phyloP scores from a whole-genome alignment of 2,888 invertebrate genomes.

The Lasius fuliginosus region DNA sequence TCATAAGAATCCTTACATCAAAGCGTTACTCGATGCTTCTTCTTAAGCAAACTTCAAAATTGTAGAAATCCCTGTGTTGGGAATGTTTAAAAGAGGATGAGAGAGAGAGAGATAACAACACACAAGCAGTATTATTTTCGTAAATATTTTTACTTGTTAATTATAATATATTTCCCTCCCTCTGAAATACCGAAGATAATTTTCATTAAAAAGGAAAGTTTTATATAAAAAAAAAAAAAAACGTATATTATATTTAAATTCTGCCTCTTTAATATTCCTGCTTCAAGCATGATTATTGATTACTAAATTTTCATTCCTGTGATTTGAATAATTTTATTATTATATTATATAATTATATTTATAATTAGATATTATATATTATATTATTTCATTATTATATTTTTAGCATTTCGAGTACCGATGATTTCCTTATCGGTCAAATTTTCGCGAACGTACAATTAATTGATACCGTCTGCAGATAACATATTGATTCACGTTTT shows the following conservation, averaged over 20 bases:
- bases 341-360: too few relatives aligned
- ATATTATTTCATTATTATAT: too few relatives aligned
- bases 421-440: too few relatives aligned
- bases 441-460: not conserved
- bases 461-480: slow-evolving; percentile 44
- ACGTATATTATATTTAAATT: not conserved
- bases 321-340: not conserved
- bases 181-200: not conserved
- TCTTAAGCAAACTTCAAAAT: slow-evolving; percentile 24
- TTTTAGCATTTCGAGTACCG: too few relatives aligned
- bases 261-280: not conserved
- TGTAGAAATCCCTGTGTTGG: not conserved
- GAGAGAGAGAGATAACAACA: not conserved
- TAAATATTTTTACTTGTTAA: slow-evolving; percentile 14
- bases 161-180: not conserved
- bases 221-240: not conserved
- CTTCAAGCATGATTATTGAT: not conserved
- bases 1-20: slow-evolving; percentile 87
- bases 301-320: not conserved
- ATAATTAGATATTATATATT: too few relatives aligned
- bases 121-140: slow-evolving; percentile 62
- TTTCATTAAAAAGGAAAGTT: slow-evolving; percentile 11
- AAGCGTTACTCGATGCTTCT: slow-evolving; percentile 83
- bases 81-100: not conserved
- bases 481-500: slow-evolving; percentile 68